These are phyloP conservation scores for Euglossa dilemma DNA, from an alignment of 1,140 invertebrate genomes.

Conservation along the genomic window DNA sequence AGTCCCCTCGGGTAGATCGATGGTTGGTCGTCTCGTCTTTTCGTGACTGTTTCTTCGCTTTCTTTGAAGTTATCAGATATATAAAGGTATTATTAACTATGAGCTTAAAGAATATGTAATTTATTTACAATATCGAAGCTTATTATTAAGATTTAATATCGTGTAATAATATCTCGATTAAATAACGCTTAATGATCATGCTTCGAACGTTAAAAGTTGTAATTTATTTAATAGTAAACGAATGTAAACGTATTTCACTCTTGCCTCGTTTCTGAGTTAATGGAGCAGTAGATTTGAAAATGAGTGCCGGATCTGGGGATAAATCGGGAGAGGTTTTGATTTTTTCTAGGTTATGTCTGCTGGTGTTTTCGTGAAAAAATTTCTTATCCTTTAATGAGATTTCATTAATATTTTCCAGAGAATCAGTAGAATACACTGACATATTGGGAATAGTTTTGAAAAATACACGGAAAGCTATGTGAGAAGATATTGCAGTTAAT, in stretches of 20 bases:
- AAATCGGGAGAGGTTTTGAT: not conserved
- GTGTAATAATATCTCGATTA: not conserved
- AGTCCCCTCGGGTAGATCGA: not conserved
- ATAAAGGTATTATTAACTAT: not conserved
- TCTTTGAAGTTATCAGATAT: constrained; percentile 1
- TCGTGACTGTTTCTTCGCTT: not conserved
- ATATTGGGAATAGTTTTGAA: constrained; percentile 32
- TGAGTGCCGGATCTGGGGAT: not conserved
- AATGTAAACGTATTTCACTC: not conserved
- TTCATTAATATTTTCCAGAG: constrained; percentile 57
- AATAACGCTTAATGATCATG: not conserved
- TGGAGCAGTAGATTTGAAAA: not conserved
- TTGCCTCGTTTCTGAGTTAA: not conserved
- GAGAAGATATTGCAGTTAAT: not conserved
- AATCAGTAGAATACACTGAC: constrained; percentile 70
- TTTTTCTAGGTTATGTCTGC: not conserved
- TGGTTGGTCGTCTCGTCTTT: not conserved
- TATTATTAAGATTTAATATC: not conserved
- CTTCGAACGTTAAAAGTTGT: not conserved
- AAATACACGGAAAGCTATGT: too few species aligned
- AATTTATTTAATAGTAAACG: not conserved
- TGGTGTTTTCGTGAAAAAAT: not conserved
- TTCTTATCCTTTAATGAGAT: not conserved
- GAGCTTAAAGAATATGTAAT: not conserved
- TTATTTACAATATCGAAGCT: not conserved